These are phyloP conservation scores for Drosophila mimetica DNA, from an alignment of 2,888 invertebrate species.

Conservation along the genomic window DNA sequence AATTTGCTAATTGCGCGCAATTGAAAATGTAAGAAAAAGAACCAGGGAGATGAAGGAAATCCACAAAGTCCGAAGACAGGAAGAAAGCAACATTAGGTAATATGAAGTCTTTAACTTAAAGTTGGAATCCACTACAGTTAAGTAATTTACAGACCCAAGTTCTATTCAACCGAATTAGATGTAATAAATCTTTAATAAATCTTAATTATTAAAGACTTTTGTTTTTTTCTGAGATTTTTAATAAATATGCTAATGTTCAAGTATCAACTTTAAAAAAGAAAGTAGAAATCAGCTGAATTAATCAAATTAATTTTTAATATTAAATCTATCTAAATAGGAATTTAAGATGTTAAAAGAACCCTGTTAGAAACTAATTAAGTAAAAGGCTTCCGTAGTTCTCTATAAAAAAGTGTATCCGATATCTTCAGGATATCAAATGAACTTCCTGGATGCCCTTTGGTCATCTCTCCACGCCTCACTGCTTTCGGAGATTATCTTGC, in stretches of 20 bases:
- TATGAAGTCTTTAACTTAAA: background rate
- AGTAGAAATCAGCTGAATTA: too few species aligned
- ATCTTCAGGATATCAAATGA: constrained; percentile 3
- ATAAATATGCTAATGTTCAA: too few species aligned
- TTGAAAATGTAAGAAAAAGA: constrained; percentile 26
- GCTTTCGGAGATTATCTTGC: constrained; percentile 13
- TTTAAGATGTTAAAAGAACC: too few species aligned
- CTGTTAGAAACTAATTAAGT: too few species aligned
- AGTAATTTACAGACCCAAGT: background rate
- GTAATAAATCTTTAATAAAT: too few species aligned
- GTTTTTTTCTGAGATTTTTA: too few species aligned
- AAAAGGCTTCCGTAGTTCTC: background rate
- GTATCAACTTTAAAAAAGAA: too few species aligned
- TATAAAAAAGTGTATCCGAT: background rate
- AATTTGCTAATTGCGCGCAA: constrained; percentile 56
- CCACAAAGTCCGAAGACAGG: constrained; percentile 12
- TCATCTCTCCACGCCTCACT: constrained; percentile 6
- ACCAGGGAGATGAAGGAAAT: constrained; percentile 11
- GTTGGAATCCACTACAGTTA: constrained; percentile 3
- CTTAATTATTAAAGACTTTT: too few species aligned
- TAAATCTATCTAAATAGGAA: too few species aligned
- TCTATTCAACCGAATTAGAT: background rate
- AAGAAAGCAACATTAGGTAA: constrained; percentile 50
- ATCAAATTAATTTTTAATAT: too few species aligned
- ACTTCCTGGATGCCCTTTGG: constrained; percentile 23